Base-by-base conservation (phyloP, 2,797 vertebrate species). In the Lophotriccus pileatus region DNA sequence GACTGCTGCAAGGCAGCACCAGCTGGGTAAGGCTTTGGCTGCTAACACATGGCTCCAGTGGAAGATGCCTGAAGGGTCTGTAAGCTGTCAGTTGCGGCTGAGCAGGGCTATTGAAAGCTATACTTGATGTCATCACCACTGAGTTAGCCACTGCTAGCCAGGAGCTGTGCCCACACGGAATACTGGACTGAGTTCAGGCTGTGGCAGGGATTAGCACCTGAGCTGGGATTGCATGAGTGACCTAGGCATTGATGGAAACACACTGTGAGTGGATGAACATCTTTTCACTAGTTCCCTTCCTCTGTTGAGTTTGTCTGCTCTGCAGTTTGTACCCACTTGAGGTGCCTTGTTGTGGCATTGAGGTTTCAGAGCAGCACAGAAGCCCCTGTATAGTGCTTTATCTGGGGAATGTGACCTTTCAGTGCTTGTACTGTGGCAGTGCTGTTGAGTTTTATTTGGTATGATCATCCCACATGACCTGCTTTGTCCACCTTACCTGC, bases 341-440 rank as follows among this genome's bases (percentile, higher is more conserved):
- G 25, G 16, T 39, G 25, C 10, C 32, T 41, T 37, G 12, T 39
- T 3, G 0, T 75, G 30, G 14, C 1, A 0, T 34, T 59, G 36
- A 13, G 5, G n/a, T 36, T 79, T 87, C 39, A 69, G 36, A 69
- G 52, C 44, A 78, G 24, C 6, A 9, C 30, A 69, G 25, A 3
- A 12, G 36, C 56, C 32, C 49, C 32, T 12, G 34, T 2, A 1
- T 2, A 22, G 44, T 52, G 19, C 24, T 28, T 28, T 17, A 14
- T 6, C 23, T 28, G 19, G 11, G 23, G 7, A 32, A 20, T 4
- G 2, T 66, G 14, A 14, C 44, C 5, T 52, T 37, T 59, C 44
- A n/a, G 22, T 39, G 13, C 41, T 74, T 19, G 21, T 27, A 9
- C 23, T 24, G 2, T 30, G 14, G 11, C 37, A 49, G 23, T 0